A percentile compares a stretch with the other conserved stretches of the same genome.
These are phyloP conservation scores for Mya arenaria DNA, from an alignment of 1,140 invertebrate genomes.

Conservation along the genomic window DNA sequence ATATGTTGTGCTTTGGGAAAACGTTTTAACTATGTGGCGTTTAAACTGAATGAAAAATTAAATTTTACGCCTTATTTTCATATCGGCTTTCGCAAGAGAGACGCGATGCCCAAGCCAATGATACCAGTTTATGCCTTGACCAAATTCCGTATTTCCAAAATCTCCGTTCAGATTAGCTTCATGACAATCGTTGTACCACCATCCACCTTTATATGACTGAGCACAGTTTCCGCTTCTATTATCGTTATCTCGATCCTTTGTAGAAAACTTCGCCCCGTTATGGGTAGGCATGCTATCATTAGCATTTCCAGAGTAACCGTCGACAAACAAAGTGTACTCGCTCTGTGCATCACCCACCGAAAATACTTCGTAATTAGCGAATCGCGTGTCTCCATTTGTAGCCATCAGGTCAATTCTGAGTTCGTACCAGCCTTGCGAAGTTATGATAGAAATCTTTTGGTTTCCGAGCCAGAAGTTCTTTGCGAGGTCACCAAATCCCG, in stretches of 20 bases:
- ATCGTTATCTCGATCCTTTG: slow-evolving; percentile 49
- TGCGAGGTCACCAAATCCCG: slow-evolving; percentile 19
- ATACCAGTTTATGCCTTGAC: too few species aligned
- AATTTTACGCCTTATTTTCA: too few species aligned
- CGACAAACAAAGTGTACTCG: not conserved
- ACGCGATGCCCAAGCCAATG: too few species aligned
- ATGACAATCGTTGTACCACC: slow-evolving; percentile 80
- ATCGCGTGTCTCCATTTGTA: not conserved
- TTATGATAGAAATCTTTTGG: too few species aligned
- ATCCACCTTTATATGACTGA: slow-evolving; percentile 71
- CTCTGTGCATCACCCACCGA: too few species aligned
- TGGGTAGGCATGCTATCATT: too few species aligned
- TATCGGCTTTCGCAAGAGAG: too few species aligned
- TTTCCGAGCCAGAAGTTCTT: slow-evolving; percentile 18
- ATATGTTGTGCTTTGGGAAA: too few species aligned
- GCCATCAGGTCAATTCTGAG: slow-evolving; percentile 8
- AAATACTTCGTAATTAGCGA: slow-evolving; percentile 5
- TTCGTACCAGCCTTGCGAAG: not conserved
- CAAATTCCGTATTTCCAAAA: too few species aligned
- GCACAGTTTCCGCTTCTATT: slow-evolving; percentile 52
- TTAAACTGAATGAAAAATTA: too few species aligned
- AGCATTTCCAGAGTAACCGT: too few species aligned
- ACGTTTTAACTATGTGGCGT: too few species aligned
- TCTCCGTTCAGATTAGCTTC: slow-evolving; percentile 79
- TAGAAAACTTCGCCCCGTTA: slow-evolving; percentile 22